Percentiles rank a stretch among this genome's conserved stretches.
Conservation (phyloP, 1,140 invertebrate species). For the Dreissena rostriformis region DNA sequence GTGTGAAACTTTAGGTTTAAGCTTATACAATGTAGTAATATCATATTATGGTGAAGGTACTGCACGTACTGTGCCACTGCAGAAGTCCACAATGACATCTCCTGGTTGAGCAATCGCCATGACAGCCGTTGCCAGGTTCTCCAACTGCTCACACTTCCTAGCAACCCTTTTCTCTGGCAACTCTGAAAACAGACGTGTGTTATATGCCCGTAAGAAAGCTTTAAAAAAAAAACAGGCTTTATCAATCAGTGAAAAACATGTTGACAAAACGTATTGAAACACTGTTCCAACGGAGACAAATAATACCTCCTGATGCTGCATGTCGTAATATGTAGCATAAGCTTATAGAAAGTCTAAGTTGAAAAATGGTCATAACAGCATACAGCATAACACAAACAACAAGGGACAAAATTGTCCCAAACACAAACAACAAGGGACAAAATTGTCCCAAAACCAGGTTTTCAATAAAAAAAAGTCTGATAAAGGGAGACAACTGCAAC, state of each 20-base stretch:
- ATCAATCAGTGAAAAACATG: neutral
- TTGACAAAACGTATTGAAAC: neutral
- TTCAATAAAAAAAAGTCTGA: too few species aligned
- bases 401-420: too few species aligned
- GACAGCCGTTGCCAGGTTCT: constrained; percentile 92
- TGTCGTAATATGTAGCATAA: too few species aligned
- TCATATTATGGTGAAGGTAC: neutral
- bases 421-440: too few species aligned
- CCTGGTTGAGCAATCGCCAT: constrained; percentile 85
- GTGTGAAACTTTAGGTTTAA: neutral
- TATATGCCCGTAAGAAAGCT: neutral
- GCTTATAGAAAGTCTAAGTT: too few species aligned
- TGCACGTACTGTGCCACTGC: constrained; percentile 90
- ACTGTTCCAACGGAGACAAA: too few species aligned
- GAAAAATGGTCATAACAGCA: too few species aligned
- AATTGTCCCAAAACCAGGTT: too few species aligned
- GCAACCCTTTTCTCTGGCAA: constrained; percentile 88
- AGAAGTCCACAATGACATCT: constrained; percentile 94
- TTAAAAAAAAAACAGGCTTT: neutral
- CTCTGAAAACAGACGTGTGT: constrained; percentile 76
- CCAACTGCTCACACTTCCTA: constrained; percentile 94
- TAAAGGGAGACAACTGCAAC: too few species aligned
- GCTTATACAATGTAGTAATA: neutral
- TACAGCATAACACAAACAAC: too few species aligned
- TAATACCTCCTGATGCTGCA: too few species aligned